phyloP scores from a whole-genome alignment of 2,113 vertebrate species.

The Hippocampus guttulatus region DNA sequence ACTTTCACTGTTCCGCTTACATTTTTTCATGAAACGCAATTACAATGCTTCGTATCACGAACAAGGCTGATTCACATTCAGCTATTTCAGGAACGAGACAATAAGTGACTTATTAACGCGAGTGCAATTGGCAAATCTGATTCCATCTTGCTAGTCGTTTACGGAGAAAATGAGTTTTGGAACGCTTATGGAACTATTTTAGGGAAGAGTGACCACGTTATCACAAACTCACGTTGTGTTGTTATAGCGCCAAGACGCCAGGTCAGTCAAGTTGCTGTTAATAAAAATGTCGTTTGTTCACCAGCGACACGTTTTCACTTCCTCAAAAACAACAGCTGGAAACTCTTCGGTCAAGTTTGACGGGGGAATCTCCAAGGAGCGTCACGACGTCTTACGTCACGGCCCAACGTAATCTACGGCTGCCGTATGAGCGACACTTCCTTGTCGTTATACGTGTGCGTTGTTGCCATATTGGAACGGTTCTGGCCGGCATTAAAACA shows the following conservation, averaged over 20 bases:
- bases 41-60: neutral
- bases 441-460: neutral
- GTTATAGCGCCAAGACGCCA: neutral
- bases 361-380: neutral
- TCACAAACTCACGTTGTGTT: slow-evolving; percentile 1
- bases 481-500: neutral
- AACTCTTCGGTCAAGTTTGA: slow-evolving; percentile 9
- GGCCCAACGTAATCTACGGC: neutral
- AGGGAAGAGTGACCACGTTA: neutral
- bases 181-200: neutral
- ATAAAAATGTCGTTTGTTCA: neutral
- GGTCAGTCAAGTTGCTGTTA: neutral
- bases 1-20: neutral
- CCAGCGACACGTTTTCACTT: slow-evolving; percentile 10
- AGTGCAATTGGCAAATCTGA: neutral
- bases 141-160: neutral
- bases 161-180: neutral
- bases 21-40: neutral
- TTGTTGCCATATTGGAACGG: slow-evolving; percentile 1
- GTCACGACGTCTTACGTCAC: slow-evolving; percentile 38
- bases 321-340: slow-evolving; percentile 17
- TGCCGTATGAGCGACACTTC: neutral
- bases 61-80: neutral
- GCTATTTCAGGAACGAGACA: neutral
- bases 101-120: neutral